Evolutionary conservation across 1,140 invertebrate species (phyloP).

Genomic region (Caenorhabditis inopinata): DNA sequence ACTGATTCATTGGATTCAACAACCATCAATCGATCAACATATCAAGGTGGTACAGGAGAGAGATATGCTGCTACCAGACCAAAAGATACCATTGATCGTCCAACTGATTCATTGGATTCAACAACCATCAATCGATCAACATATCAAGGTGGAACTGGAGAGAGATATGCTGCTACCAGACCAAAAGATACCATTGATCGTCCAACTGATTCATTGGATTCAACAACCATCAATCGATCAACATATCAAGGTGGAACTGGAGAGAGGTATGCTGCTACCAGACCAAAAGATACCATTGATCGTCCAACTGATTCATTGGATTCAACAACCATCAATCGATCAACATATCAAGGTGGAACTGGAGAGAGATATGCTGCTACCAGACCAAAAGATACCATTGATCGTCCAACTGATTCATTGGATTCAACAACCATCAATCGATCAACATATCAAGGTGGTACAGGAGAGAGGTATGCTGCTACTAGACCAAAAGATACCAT

Average conservation of each 20-base stretch:
- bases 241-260: conserved; percentile 5
- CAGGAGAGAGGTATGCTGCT: not conserved
- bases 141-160: conserved; percentile 1
- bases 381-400: not conserved
- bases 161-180: not conserved
- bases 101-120: not conserved
- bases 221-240: not conserved
- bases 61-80: not conserved
- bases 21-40: not conserved
- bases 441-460: not conserved
- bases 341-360: not conserved
- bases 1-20: not conserved
- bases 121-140: not conserved
- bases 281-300: not conserved
- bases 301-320: not conserved
- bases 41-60: not conserved
- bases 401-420: not conserved
- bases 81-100: not conserved
- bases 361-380: not conserved
- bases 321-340: not conserved
- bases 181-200: not conserved
- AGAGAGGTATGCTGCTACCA: not conserved
- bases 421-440: not conserved
- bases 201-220: not conserved
- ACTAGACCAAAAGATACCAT: not conserved